A percentile compares a stretch with the other conserved stretches of the same genome.
These are phyloP conservation scores for Apodemus sylvaticus DNA, from an alignment of 2,113 vertebrate genomes.

Conservation along the genomic window DNA sequence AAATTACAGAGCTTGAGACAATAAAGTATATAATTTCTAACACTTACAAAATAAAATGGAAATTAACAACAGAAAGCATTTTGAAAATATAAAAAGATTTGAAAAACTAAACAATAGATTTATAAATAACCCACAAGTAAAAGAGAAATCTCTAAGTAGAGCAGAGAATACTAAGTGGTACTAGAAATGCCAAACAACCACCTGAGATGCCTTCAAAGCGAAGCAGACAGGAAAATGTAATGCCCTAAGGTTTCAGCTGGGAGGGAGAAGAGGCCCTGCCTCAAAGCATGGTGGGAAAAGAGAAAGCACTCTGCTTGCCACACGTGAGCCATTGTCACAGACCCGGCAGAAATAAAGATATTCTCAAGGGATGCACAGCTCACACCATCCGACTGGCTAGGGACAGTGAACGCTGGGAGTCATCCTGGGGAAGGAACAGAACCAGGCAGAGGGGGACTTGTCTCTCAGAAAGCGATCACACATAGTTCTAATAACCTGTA, in stretches of 20 bases:
- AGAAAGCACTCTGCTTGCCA: not conserved
- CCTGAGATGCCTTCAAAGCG: not conserved
- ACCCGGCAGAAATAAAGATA: not conserved
- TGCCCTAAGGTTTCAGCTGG: not conserved
- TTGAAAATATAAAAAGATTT: not conserved
- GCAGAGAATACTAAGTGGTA: not conserved
- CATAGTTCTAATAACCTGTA: not conserved
- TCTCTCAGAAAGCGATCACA: not conserved
- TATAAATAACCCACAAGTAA: not conserved
- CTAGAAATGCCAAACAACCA: not conserved
- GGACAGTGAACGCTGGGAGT: not conserved
- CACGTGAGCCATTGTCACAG: not conserved
- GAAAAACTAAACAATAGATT: slow-evolving; percentile 24
- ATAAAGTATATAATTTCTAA: not conserved
- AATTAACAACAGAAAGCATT: slow-evolving; percentile 13
- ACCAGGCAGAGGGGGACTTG: not conserved
- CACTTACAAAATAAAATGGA: slow-evolving; percentile 33
- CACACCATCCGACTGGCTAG: not conserved
- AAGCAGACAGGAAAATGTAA: not conserved
- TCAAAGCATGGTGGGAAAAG: not conserved
- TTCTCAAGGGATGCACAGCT: not conserved
- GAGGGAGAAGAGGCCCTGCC: not conserved
- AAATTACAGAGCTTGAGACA: slow-evolving; percentile 8
- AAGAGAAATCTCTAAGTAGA: not conserved
- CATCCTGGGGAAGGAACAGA: not conserved